These are phyloP conservation scores for Harlomillsia oculata DNA, from an alignment of 1,140 invertebrate species.

Conservation along the genomic window DNA sequence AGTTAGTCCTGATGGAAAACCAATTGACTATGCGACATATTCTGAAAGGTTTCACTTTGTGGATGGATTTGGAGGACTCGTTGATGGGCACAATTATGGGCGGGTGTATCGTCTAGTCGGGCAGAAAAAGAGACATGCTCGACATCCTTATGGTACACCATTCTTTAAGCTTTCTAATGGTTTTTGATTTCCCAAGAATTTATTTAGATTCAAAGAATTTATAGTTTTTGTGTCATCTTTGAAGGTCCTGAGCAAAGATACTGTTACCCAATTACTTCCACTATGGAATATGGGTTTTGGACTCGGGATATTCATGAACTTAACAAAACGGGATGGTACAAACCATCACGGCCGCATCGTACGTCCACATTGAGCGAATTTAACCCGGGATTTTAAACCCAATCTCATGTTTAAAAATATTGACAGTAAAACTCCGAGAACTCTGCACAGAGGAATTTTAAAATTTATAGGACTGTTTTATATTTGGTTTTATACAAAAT, in stretches of 20 bases:
- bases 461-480: too few species aligned
- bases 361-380: too few species aligned
- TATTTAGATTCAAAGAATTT: background rate
- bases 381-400: too few species aligned
- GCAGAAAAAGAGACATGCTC: slow-evolving; percentile 22
- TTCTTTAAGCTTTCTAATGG: background rate
- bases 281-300: slow-evolving; percentile 31
- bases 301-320: slow-evolving; percentile 16
- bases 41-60: slow-evolving; percentile 28
- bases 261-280: slow-evolving; percentile 23
- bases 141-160: slow-evolving; percentile 24
- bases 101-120: slow-evolving; percentile 8
- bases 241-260: slow-evolving; percentile 17
- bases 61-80: slow-evolving; percentile 28
- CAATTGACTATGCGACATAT: slow-evolving; percentile 18
- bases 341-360: too few species aligned
- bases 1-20: background rate
- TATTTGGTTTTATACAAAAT: too few species aligned
- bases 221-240: background rate
- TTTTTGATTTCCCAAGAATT: background rate
- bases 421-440: too few species aligned
- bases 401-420: too few species aligned
- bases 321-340: slow-evolving; percentile 27
- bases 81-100: slow-evolving; percentile 30
- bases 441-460: too few species aligned